A percentile compares a stretch with the other conserved stretches of the same genome.
These are phyloP conservation scores for Arion vulgaris DNA, from an alignment of 1,140 invertebrate genomes.

Conservation along the genomic window DNA sequence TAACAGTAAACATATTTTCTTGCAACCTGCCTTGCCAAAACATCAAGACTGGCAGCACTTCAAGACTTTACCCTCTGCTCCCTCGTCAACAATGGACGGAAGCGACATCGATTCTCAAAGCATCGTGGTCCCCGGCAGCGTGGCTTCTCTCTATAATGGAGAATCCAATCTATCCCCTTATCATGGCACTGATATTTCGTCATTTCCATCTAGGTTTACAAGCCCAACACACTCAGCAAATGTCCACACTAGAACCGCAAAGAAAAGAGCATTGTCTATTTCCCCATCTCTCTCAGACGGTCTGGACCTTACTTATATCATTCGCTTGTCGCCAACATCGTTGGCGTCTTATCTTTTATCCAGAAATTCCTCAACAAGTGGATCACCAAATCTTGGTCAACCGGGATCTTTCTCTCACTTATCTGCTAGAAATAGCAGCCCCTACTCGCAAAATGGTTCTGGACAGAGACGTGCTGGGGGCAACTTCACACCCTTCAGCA, in stretches of 20 bases:
- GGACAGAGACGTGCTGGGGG: slow-evolving; percentile 55
- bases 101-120: slow-evolving; percentile 47
- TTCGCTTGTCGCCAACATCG: slow-evolving; percentile 94
- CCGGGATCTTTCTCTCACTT: slow-evolving; percentile 92
- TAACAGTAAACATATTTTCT: slow-evolving; percentile 56
- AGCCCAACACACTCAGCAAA: slow-evolving; percentile 69
- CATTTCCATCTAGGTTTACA: slow-evolving; percentile 58
- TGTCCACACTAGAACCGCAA: slow-evolving; percentile 50
- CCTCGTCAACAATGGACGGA: slow-evolving; percentile 45
- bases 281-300: slow-evolving; percentile 93
- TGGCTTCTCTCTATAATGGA: slow-evolving; percentile 44
- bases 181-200: slow-evolving; percentile 59
- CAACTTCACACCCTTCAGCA: slow-evolving; percentile 53
- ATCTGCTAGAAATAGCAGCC: slow-evolving; percentile 80
- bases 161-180: slow-evolving; percentile 65
- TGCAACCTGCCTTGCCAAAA: slow-evolving; percentile 60
- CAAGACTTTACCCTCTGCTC: slow-evolving; percentile 52
- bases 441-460: slow-evolving; percentile 50
- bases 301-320: slow-evolving; percentile 90
- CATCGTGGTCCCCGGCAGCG: slow-evolving; percentile 45
- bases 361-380: slow-evolving; percentile 75
- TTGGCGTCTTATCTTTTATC: slow-evolving; percentile 91
- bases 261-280: slow-evolving; percentile 90
- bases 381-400: slow-evolving; percentile 53
- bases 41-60: slow-evolving; percentile 63